These are phyloP conservation scores for Phyllostomus discolor DNA, from an alignment of 2,113 vertebrate genomes.

Conservation along the genomic window DNA sequence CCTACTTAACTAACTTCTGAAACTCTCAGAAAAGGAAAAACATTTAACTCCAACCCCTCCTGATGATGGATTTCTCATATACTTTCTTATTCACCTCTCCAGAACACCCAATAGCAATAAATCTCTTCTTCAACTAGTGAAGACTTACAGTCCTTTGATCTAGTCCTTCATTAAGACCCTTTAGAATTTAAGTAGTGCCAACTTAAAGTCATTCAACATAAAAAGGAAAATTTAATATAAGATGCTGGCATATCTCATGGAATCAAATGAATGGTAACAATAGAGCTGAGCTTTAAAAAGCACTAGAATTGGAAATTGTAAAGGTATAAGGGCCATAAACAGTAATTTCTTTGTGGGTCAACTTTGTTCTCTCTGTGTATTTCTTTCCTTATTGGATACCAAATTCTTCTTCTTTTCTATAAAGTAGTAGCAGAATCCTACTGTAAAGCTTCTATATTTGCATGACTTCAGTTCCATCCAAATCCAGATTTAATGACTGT, in stretches of 20 bases:
- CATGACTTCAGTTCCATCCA: neutral
- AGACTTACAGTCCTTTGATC: conserved; percentile 19
- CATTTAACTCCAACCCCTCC: neutral
- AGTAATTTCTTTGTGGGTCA: neutral
- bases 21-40: conserved; percentile 23
- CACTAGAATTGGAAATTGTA: neutral
- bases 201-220: conserved; percentile 39
- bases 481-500: conserved; percentile 21
- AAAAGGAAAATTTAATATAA: conserved; percentile 56
- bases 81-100: conserved; percentile 25
- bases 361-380: neutral
- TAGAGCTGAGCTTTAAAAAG: conserved; percentile 18
- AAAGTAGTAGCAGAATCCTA: neutral
- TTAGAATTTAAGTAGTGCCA: conserved; percentile 49
- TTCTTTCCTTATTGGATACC: neutral
- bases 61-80: neutral
- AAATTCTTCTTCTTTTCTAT: neutral
- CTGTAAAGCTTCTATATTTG: neutral
- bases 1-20: neutral
- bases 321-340: neutral
- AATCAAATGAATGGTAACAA: conserved; percentile 28
- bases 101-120: conserved; percentile 36
- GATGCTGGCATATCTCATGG: neutral
- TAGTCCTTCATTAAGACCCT: conserved; percentile 15
- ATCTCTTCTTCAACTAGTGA: conserved; percentile 16